Evolutionary conservation across 2,113 vertebrate species (phyloP), one percentile per base, ranked within the genome.

Genomic region (Baryphthengus martii): DNA sequence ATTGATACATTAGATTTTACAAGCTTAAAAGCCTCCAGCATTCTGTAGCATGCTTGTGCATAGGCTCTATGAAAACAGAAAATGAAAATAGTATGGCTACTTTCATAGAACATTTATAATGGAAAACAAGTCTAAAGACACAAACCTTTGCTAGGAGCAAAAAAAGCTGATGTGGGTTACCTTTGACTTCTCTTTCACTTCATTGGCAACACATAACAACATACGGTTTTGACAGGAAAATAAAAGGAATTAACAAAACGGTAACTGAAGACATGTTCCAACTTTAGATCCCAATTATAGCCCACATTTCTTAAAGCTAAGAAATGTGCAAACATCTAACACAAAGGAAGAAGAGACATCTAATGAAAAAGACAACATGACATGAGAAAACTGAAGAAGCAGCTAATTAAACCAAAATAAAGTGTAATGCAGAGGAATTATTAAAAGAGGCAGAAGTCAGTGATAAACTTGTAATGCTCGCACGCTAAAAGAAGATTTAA

Each of bases 361-460:
- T 91, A 88, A 96, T 94, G 95, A 40, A 91, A 94, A 79, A 96
- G 96, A 96, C 93, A 95, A 94, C 63, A 85, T 74, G 88, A 86
- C 92, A 88, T 4, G 11, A 77, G 86, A 67, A 95, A 94, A 82
- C 11, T 1, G 1, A n/a, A 82, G 90, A 84, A 84, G 68, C 59
- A 84, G 65, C 84, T 94, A 85, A 95, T 96, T 96, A 96, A 96
- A 83, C 50, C 63, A 49, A 66, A 17, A 47, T 37, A 70, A 70
- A 58, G 35, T 42, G 42, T 66, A 91, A 67, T 65, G 45, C 82
- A 91, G 55, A 94, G 56, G 31, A 94, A 89, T 85, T 82, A 85
- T 77, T 73, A 49, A 92, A 26, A 75, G 78, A 89, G 40, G 42
- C 81, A 91, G 63, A 39, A 89, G 81, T 88, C 62, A 42, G 39